Evolutionary conservation across 2,888 invertebrate genomes (phyloP).

Genomic region (Heliconius hortense): DNA sequence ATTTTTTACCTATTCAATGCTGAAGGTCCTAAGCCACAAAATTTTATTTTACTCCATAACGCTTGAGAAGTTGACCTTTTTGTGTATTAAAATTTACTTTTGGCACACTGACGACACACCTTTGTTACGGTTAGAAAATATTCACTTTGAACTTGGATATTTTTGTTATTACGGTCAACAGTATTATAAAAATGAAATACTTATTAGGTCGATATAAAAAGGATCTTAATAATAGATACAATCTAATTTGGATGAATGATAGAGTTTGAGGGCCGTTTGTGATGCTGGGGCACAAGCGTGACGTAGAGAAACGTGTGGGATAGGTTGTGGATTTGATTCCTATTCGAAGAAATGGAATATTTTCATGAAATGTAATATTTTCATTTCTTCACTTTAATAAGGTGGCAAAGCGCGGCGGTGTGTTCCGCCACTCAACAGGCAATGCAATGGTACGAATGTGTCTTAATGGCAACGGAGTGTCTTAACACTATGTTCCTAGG

Average conservation of each 20-base stretch:
- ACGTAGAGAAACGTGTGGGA: too few species aligned
- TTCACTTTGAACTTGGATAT: slow-evolving; percentile 9
- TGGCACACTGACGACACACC: slow-evolving; percentile 14
- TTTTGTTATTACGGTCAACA: background rate
- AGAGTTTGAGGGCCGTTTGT: background rate
- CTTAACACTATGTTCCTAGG: too few species aligned
- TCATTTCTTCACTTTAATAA: too few species aligned
- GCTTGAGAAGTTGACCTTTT: slow-evolving; percentile 31
- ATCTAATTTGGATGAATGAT: background rate
- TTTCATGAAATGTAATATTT: too few species aligned
- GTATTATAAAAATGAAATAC: background rate
- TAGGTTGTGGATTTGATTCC: too few species aligned
- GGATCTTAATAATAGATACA: background rate
- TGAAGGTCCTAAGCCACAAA: slow-evolving; percentile 33
- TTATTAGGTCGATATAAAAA: background rate
- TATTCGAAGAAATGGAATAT: too few species aligned
- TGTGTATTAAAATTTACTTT: slow-evolving; percentile 31
- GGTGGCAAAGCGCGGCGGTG: too few species aligned
- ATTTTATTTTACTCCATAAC: slow-evolving; percentile 38
- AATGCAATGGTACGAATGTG: too few species aligned
- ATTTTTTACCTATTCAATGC: slow-evolving; percentile 32
- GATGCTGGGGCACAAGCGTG: too few species aligned
- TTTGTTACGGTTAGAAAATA: slow-evolving; percentile 23
- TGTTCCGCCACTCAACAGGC: too few species aligned
- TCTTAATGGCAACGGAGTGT: too few species aligned